Evolutionary conservation across 2,888 invertebrate species (phyloP), one percentile per base, ranked within the genome.

Genomic region (Teleogryllus oceanicus): DNA sequence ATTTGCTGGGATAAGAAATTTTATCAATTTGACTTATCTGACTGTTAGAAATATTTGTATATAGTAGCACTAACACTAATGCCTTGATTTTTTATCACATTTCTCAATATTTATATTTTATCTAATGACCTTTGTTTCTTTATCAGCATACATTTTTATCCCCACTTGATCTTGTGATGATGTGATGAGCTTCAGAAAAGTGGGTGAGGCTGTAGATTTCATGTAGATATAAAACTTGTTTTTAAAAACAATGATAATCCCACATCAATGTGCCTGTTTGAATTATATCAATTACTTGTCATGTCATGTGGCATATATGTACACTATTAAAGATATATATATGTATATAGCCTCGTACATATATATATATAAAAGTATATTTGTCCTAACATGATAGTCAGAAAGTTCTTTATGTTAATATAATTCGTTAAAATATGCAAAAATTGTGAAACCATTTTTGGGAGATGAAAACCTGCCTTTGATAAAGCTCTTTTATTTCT

Each of bases 221-320:
- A 78, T 80, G 80, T 80, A 74, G 78, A 62, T 62, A 62, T 62
- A 62, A 16, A 62, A 62, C 13, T 62, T 62, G 62, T 62, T 62
- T 62, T 62, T 62, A 62, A 62, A 62, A 81, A 79, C 80, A 80
- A 76, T 78, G 77, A 78, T 74, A 82, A 80, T 81, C 82, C 82
- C 80, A 81, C 78, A 79, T 82, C 81, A 81, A 81, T 82, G 82
- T 82, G 82, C 82, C 82, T 82, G 81, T 80, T 81, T 81, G 81
- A 80, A 80, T 81, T 80, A 81, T 80, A 80, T 81, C 74, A 82
- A 79, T 78, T 79, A 77, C 21, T 80, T 78, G 75, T 80, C 24
- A 50, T 62, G 75, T 37, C n/a, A 49, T 62, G 20, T 77, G 75
- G n/a, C 75, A 49, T 37, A 62, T 62, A 12, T 62, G 62, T 62